Conservation (phyloP, 2,888 invertebrate species). For the Tenthredo livida region DNA sequence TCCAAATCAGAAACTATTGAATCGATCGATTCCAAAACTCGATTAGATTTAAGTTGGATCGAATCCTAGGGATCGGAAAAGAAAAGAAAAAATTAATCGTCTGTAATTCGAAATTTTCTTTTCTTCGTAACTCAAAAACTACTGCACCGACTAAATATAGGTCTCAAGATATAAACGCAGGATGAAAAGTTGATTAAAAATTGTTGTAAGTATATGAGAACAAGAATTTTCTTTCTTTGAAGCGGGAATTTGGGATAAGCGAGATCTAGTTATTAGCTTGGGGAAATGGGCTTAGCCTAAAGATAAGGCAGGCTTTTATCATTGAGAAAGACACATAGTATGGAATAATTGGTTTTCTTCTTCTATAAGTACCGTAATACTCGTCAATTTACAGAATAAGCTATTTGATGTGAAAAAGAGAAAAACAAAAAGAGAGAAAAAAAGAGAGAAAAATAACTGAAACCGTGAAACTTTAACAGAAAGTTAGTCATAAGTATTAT, state of each 20-base stretch:
- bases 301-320: background rate
- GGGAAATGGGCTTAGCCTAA: background rate
- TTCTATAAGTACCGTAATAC: background rate
- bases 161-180: too few relatives aligned
- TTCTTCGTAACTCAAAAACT: background rate
- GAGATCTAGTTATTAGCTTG: background rate
- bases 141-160: background rate
- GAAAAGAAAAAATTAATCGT: background rate
- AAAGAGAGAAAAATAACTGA: background rate
- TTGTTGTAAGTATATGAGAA: background rate
- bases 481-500: slow-evolving; percentile 4
- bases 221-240: too few relatives aligned
- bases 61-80: background rate
- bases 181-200: background rate
- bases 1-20: background rate
- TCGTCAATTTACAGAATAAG: background rate
- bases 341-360: background rate
- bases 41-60: background rate
- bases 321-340: background rate
- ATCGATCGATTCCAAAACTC: background rate
- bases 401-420: background rate
- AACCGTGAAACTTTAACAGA: background rate
- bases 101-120: background rate
- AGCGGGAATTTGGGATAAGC: too few relatives aligned
- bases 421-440: background rate